phyloP scores from a whole-genome alignment of 2,797 vertebrate species.

The Kryptolebias ocellatus region DNA sequence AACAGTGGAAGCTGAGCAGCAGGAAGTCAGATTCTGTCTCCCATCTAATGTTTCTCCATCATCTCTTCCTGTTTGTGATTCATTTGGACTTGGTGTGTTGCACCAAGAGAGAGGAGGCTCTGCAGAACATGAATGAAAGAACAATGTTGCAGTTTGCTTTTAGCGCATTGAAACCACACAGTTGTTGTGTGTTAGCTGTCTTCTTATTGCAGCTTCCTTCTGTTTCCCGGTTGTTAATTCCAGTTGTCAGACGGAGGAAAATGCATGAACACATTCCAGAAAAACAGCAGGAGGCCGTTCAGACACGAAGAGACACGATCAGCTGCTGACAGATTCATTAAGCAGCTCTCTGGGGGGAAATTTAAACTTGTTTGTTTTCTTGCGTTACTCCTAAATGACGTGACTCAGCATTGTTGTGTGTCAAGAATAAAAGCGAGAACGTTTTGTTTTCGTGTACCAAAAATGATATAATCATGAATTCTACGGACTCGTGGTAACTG shows the following conservation, averaged over 20 bases:
- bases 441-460: too few species aligned
- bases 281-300: too few species aligned
- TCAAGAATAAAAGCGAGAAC: too few species aligned
- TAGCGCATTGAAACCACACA: background rate
- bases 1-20: background rate
- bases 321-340: too few species aligned
- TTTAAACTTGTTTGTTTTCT: too few species aligned
- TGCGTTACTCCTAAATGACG: too few species aligned
- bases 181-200: slow-evolving; percentile 31
- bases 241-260: background rate
- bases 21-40: background rate
- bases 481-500: too few species aligned
- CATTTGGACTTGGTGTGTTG: background rate
- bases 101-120: background rate
- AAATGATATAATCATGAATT: too few species aligned
- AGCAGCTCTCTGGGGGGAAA: too few species aligned
- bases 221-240: slow-evolving; percentile 9
- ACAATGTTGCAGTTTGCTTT: background rate
- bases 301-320: too few species aligned
- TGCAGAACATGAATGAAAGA: background rate
- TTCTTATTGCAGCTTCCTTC: slow-evolving; percentile 13
- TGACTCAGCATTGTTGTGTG: too few species aligned
- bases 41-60: background rate
- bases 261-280: too few species aligned
- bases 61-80: background rate